Base-by-base conservation (phyloP, 2,888 invertebrate species). In the Drosophila hamatofila region DNA sequence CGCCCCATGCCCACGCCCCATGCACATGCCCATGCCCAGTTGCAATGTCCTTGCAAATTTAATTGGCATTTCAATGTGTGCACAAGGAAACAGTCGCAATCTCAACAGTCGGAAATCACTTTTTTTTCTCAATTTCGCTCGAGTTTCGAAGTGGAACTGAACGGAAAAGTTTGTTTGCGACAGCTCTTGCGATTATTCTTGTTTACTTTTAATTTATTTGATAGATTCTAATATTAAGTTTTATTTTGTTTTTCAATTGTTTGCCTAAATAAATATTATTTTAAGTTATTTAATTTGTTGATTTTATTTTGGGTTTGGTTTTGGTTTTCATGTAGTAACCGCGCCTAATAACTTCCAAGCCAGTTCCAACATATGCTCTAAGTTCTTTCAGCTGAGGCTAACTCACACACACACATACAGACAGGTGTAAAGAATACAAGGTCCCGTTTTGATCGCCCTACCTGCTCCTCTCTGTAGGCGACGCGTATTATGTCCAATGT, bases 291-390 rank as follows among this genome's bases (percentile, higher is more conserved):
- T 66, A 14, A 6, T 25, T 54, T 57, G 66, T 23, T 23, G 14
- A 16, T 8, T 54, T 64, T 21, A 18, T 21, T 56, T 66, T 23
- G 35, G 6, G 3, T 25, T 16, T 25, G 7, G 2, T 54, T 72
- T 67, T 46, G 12, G 52, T 54, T 57, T 23, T 42, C 44, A 58
- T 72, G 56, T 79, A 58, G 75, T 78, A 77, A 70, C 75, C 78
- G 77, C 81, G 81, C 80, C 74, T 82, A 88, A 88, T 88, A 88
- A 88, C 88, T 89, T 89, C 83, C 84, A 88, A 88, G 79, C 78
- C 78, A 75, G 72, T 58, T 21, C 72, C 51, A 71, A 74, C 72
- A 62, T 79, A 75, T 76, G 65, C 65, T 62, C 51, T 69, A 72
- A 74, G 74, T 55, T 61, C 63, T 79, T 80, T 60, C 69, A 79